Conservation (phyloP, 2,888 invertebrate species). For the Chrysolina oricalcia region DNA sequence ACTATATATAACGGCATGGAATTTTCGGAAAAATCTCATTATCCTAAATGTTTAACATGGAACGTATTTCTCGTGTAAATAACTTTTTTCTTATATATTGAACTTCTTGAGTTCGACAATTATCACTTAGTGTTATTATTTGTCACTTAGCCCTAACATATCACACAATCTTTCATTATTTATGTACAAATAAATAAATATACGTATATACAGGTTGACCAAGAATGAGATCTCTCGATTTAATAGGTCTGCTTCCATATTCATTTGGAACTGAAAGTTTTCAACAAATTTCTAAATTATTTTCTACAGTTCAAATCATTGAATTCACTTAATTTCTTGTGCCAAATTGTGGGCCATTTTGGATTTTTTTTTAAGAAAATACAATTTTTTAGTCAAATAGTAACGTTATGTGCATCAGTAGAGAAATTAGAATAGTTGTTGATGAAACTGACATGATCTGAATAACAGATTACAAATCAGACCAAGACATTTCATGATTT, state of each 20-base stretch:
- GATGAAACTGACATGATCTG: too few relatives aligned
- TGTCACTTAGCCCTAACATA: constrained; percentile 54
- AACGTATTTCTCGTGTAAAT: constrained; percentile 64
- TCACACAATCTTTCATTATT: constrained; percentile 59
- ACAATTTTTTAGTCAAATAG: too few relatives aligned
- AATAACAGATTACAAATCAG: too few relatives aligned
- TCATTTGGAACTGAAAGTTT: too few relatives aligned
- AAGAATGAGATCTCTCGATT: not conserved
- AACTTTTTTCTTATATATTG: constrained; percentile 59
- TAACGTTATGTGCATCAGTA: too few relatives aligned
- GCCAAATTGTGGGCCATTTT: too few relatives aligned
- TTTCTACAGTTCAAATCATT: too few relatives aligned
- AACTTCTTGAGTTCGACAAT: constrained; percentile 58
- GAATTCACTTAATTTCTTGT: too few relatives aligned
- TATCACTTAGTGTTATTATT: constrained; percentile 58
- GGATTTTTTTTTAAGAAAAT: too few relatives aligned
- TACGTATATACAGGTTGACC: constrained; percentile 1
- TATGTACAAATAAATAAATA: constrained; percentile 55
- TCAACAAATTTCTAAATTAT: too few relatives aligned
- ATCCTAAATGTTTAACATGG: constrained; percentile 66
- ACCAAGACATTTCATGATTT: too few relatives aligned
- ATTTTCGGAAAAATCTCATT: constrained; percentile 56
- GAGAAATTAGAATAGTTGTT: too few relatives aligned
- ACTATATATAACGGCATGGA: constrained; percentile 62
- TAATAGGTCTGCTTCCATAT: not conserved